phyloP scores from a whole-genome alignment of 2,113 vertebrate genomes.

The Epinephelus moara region DNA sequence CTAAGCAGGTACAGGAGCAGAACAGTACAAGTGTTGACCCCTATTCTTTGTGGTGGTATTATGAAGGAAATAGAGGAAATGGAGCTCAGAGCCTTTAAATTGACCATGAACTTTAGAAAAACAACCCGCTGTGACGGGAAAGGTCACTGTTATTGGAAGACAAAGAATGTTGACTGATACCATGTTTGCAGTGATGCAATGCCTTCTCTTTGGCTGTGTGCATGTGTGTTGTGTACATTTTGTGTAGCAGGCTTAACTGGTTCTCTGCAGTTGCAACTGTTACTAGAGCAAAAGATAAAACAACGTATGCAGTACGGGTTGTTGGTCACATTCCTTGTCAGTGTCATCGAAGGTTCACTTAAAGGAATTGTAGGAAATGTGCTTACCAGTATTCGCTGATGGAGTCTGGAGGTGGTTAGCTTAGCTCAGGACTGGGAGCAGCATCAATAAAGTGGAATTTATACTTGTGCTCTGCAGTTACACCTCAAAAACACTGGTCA shows the following conservation, averaged over 20 bases:
- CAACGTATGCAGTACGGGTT: not conserved
- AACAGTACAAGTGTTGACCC: conserved; percentile 60
- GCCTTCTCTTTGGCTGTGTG: not conserved
- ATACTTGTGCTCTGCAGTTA: too few species aligned
- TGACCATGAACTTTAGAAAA: conserved; percentile 65
- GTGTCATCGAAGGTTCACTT: not conserved
- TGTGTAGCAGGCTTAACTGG: conserved; percentile 2
- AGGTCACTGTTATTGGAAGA: conserved; percentile 60
- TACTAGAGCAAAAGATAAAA: not conserved
- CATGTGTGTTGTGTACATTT: not conserved
- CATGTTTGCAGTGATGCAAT: conserved; percentile 42
- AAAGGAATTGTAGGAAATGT: not conserved
- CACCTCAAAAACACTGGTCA: too few species aligned
- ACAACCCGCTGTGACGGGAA: conserved; percentile 55
- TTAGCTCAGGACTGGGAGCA: not conserved
- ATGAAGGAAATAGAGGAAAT: conserved; percentile 66
- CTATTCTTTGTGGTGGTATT: conserved; percentile 53
- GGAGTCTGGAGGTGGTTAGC: not conserved
- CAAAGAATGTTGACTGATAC: conserved; percentile 49
- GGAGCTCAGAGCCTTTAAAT: conserved; percentile 66
- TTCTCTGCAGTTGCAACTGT: not conserved
- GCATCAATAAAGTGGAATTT: too few species aligned
- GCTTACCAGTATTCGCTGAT: too few species aligned
- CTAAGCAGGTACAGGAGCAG: conserved; percentile 51
- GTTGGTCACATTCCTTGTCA: not conserved